Evolutionary conservation across 2,888 invertebrate species (phyloP), one percentile per base, ranked within the genome.

Genomic region (Agrotis segetum): DNA sequence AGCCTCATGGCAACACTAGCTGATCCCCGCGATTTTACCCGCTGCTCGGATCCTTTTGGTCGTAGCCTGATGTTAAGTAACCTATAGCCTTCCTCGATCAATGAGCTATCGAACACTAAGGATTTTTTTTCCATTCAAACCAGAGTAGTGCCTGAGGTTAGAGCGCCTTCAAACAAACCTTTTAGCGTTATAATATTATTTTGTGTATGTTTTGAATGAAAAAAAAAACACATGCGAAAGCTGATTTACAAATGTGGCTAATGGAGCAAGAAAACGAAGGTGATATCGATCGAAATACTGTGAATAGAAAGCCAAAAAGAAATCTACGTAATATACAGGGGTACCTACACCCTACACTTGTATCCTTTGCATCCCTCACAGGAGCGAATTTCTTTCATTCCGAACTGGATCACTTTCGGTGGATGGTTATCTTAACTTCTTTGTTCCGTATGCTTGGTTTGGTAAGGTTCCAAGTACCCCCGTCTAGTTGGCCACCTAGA

Each of bases 401-500:
- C 40, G 64, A 77, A 72, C 66, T 77, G 71, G 79, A 79, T 81
- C 70, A 74, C 72, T 85, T 81, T 74, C 76, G 64, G 72, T 60
- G 64, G 69, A 77, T 76, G 75, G 81, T 85, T 82, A 77, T 85
- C 79, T 77, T 70, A 76, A 86, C 73, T 75, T 79, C 82, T 86
- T 84, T 80, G 82, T 78, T 72, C 77, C 63, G 61, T 65, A 68
- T 71, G 52, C 81, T 79, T 64, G 67, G 63, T 0, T 82, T 72
- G 71, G 80, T 85, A 84, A 81, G 87, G 87, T 87, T 81, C 73
- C 74, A 85, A 82, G 84, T 78, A 79, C 68, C 70, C 71, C 77
- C 77, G 70, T 77, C 81, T 83, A 84, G 83, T 85, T 84, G 85
- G 81, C 85, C 86, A 89, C 87, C 84, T 91, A 89, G 91, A 89